Evolutionary conservation across 2,797 vertebrate genomes (phyloP).

Genomic region (Peromyscus nudipes): DNA sequence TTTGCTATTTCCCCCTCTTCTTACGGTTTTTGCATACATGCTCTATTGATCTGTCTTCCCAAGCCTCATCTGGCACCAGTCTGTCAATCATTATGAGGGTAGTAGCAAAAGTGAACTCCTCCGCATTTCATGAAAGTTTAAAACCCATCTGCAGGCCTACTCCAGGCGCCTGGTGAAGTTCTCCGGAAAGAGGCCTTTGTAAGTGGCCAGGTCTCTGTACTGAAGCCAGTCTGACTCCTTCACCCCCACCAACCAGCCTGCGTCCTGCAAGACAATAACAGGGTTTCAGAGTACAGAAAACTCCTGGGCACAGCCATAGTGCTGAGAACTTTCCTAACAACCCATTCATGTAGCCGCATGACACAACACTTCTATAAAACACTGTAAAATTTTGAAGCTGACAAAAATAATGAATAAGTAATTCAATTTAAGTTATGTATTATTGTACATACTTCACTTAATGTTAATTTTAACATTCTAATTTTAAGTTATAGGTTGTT

Average conservation of each 20-base stretch:
- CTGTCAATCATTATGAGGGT: conserved; percentile 85
- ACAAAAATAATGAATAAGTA: not conserved
- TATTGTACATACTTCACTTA: not conserved
- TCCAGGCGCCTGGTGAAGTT: conserved; percentile 95
- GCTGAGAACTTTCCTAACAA: not conserved
- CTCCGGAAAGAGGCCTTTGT: conserved; percentile 97
- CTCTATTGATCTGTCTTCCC: conserved; percentile 83
- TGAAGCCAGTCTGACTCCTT: conserved; percentile 95
- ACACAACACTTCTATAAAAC: not conserved
- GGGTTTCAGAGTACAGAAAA: conserved; percentile 11
- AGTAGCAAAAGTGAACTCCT: conserved; percentile 85
- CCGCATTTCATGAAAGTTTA: conserved; percentile 85
- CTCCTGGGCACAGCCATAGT: not conserved
- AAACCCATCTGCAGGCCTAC: conserved; percentile 86
- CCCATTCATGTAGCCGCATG: not conserved
- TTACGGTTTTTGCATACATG: conserved; percentile 82
- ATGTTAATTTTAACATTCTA: not conserved
- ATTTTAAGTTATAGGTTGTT: not conserved
- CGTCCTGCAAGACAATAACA: conserved; percentile 92
- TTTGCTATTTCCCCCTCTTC: conserved; percentile 88
- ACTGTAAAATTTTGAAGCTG: not conserved
- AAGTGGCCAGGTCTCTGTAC: conserved; percentile 88
- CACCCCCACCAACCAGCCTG: conserved; percentile 97
- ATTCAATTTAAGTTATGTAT: not conserved
- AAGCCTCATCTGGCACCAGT: conserved; percentile 84